phyloP scores from a whole-genome alignment of 2,113 vertebrate species.

The Sylvia atricapilla region DNA sequence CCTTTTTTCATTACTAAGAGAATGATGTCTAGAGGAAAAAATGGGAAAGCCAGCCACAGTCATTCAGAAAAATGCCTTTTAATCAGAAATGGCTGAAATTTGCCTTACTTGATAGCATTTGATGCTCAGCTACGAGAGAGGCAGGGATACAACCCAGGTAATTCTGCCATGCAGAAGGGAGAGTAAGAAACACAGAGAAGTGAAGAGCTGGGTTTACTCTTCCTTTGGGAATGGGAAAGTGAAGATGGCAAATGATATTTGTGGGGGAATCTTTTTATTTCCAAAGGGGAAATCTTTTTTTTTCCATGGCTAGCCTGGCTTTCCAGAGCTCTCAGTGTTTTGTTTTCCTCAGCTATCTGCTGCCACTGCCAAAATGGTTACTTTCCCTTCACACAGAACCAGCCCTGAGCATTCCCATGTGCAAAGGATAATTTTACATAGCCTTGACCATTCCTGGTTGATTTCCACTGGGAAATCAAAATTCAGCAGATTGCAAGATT shows the following conservation, averaged over 20 bases:
- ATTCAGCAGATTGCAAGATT: constrained; percentile 3
- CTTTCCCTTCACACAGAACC: background rate
- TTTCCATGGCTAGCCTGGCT: background rate
- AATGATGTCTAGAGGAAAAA: background rate
- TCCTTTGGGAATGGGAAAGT: background rate
- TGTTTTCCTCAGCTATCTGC: background rate
- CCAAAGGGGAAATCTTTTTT: too few relatives aligned
- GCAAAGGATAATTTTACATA: background rate
- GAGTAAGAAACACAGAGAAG: background rate
- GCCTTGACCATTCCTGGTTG: background rate
- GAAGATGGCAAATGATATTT: background rate
- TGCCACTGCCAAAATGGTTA: background rate
- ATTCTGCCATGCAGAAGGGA: background rate
- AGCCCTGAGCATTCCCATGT: background rate
- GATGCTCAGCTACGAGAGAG: background rate
- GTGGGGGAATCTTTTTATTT: background rate
- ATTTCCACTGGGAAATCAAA: constrained; percentile 65
- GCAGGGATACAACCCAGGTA: fast-evolving
- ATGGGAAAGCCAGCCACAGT: background rate
- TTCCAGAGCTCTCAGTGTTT: background rate
- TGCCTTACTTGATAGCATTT: background rate
- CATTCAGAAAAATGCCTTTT: background rate
- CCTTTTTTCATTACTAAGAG: background rate
- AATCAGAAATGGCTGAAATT: background rate
- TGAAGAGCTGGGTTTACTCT: background rate